phyloP scores from a whole-genome alignment of 2,797 vertebrate genomes.

The Acrocephalus scirpaceus region DNA sequence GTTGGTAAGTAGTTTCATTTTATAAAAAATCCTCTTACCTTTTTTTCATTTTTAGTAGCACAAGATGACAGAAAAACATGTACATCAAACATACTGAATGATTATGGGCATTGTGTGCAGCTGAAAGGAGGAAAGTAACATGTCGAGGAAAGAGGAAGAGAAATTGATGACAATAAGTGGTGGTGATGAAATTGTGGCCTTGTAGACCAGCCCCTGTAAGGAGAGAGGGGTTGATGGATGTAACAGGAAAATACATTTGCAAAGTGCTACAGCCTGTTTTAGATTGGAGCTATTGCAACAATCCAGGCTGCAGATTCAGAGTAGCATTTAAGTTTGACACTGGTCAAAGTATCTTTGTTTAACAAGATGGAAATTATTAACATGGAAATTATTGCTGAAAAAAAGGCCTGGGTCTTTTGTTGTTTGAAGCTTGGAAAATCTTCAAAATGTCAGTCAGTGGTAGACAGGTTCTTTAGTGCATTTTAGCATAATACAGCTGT shows the following conservation, averaged over 20 bases:
- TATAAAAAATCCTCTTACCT: conserved; percentile 1
- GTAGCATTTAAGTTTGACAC: not conserved
- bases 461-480: not conserved
- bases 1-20: conserved; percentile 84
- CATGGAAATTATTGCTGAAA: not conserved
- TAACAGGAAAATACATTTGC: not conserved
- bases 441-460: not conserved
- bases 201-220: not conserved
- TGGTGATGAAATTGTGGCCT: not conserved
- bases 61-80: not conserved
- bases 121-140: not conserved
- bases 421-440: not conserved
- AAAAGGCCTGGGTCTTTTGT: not conserved
- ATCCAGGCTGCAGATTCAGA: not conserved
- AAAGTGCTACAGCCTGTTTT: not conserved
- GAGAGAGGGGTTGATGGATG: not conserved
- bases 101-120: not conserved
- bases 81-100: not conserved
- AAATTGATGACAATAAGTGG: not conserved
- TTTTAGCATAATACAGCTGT: not conserved
- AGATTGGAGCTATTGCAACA: not conserved
- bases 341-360: conserved; percentile 9
- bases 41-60: conserved; percentile 8
- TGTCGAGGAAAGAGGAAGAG: not conserved
- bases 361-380: not conserved